Conservation (phyloP, 2,797 vertebrate species). For the Microchirus variegatus region DNA sequence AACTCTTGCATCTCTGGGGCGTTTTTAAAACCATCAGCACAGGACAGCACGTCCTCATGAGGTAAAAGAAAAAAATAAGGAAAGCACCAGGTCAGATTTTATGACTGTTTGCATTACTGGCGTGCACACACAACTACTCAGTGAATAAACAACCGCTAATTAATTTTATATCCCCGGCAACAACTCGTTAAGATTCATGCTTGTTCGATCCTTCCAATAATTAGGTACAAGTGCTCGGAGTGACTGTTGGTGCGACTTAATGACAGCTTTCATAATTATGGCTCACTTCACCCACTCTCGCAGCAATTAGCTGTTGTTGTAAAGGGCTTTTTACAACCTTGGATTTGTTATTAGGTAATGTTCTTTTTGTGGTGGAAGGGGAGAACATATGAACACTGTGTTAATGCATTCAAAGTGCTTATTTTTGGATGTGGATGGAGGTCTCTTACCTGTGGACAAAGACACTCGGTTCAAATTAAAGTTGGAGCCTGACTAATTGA, state of each 20-base stretch:
- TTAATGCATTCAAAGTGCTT: slow-evolving; percentile 60
- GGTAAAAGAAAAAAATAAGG: not conserved
- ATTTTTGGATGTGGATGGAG: slow-evolving; percentile 55
- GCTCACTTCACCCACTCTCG: slow-evolving; percentile 64
- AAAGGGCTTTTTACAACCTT: slow-evolving; percentile 64
- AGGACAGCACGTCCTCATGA: slow-evolving; percentile 26
- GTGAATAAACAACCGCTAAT: slow-evolving; percentile 36
- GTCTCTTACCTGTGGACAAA: slow-evolving; percentile 40
- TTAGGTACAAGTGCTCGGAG: slow-evolving; percentile 60
- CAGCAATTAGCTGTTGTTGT: slow-evolving; percentile 71
- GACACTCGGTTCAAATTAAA: slow-evolving; percentile 43
- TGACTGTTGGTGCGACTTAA: slow-evolving; percentile 57
- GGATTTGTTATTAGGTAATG: slow-evolving; percentile 69
- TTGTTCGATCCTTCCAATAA: slow-evolving; percentile 56
- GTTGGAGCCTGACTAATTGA: slow-evolving; percentile 42
- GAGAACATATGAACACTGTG: slow-evolving; percentile 45
- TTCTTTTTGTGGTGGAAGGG: slow-evolving; percentile 37
- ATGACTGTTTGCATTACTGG: slow-evolving; percentile 21
- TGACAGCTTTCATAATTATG: slow-evolving; percentile 65
- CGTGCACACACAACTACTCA: slow-evolving; percentile 14
- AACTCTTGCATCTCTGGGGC: not conserved
- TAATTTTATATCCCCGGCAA: slow-evolving; percentile 41
- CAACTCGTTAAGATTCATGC: slow-evolving; percentile 61
- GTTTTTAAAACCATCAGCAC: slow-evolving; percentile 30
- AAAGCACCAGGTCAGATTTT: slow-evolving; percentile 13